phyloP scores from a whole-genome alignment of 2,113 vertebrate species.

The Ammodytes marinus region DNA sequence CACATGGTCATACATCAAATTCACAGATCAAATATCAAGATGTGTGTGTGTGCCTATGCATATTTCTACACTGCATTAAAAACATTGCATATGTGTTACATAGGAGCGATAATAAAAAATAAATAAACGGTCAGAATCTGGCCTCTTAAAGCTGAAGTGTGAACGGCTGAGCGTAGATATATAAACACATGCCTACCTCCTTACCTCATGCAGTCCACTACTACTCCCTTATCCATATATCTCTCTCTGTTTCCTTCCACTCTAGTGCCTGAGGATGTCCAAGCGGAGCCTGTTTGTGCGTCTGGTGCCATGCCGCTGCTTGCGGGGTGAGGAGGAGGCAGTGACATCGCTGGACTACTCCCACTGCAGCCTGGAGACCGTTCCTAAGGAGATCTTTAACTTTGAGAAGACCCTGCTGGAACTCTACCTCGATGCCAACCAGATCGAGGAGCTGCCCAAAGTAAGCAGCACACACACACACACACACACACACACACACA shows the following conservation, averaged over 20 bases:
- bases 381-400: conserved; percentile 98
- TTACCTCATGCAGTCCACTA: background rate
- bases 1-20: conserved; percentile 1
- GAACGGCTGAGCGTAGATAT: background rate
- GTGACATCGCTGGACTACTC: conserved; percentile 98
- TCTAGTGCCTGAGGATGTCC: conserved; percentile 95
- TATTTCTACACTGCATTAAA: background rate
- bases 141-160: background rate
- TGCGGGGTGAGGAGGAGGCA: conserved; percentile 96
- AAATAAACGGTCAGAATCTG: too few species aligned
- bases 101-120: background rate
- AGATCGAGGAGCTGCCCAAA: conserved; percentile 99
- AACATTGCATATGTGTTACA: background rate
- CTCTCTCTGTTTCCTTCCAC: conserved; percentile 19
- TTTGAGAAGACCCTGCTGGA: conserved; percentile 99
- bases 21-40: conserved; percentile 1
- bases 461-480: conserved; percentile 75
- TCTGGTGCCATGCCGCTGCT: conserved; percentile 97
- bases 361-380: conserved; percentile 98
- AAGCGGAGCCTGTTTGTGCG: conserved; percentile 97
- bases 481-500: background rate
- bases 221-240: background rate
- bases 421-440: conserved; percentile 99
- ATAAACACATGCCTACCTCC: background rate
- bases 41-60: background rate